A percentile compares a stretch with the other conserved stretches of the same genome.
phyloP scores from a whole-genome alignment of 2,888 invertebrate genomes.

The Deilephila porcellus region DNA sequence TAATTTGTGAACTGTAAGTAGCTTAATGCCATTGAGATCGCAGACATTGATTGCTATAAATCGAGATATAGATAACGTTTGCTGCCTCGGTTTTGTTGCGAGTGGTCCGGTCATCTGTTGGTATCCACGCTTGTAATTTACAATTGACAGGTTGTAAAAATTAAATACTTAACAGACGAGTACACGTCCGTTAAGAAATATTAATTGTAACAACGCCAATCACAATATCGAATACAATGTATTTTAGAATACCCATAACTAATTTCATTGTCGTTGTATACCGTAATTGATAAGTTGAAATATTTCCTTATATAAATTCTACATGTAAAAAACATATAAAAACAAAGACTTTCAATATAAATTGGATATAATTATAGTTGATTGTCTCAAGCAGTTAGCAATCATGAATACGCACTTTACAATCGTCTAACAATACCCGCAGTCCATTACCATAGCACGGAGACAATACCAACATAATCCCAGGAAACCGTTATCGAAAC shows the following conservation, averaged over 20 bases:
- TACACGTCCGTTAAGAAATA: slow-evolving; percentile 29
- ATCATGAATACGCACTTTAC: slow-evolving; percentile 29
- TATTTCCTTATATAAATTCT: not conserved
- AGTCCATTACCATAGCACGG: slow-evolving; percentile 28
- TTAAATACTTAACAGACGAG: slow-evolving; percentile 37
- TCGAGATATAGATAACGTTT: slow-evolving; percentile 53
- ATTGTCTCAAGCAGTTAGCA: slow-evolving; percentile 1
- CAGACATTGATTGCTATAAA: slow-evolving; percentile 60
- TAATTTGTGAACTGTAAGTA: slow-evolving; percentile 47
- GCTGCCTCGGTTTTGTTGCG: slow-evolving; percentile 56
- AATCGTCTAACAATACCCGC: slow-evolving; percentile 30
- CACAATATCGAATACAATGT: not conserved
- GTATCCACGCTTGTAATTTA: slow-evolving; percentile 49
- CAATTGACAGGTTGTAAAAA: slow-evolving; percentile 50
- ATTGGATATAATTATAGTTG: not conserved
- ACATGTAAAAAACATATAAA: not conserved
- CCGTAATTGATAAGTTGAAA: slow-evolving; percentile 3
- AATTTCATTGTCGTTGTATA: not conserved
- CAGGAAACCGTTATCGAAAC: slow-evolving; percentile 36
- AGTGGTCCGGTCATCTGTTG: slow-evolving; percentile 43
- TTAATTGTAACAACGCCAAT: slow-evolving; percentile 27
- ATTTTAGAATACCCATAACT: not conserved
- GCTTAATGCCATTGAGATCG: slow-evolving; percentile 57
- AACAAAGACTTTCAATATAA: not conserved
- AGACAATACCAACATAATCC: slow-evolving; percentile 15